Conservation (phyloP, 2,888 invertebrate genomes). For the Apeira syringaria region DNA sequence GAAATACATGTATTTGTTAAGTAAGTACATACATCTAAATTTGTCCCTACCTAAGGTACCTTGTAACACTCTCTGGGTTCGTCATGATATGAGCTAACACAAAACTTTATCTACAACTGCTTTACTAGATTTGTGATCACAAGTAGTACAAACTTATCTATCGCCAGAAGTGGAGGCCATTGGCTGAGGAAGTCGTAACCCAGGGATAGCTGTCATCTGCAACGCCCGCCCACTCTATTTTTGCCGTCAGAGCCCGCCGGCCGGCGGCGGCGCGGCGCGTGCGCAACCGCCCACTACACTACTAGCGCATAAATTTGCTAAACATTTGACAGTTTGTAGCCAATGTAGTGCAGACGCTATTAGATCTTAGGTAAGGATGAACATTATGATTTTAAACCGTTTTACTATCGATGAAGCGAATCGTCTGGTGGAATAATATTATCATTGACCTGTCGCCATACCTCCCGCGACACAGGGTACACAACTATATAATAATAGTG, state of each 20-base stretch:
- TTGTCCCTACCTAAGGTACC: too few species aligned
- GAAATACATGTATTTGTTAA: too few species aligned
- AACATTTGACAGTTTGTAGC: slow-evolving; percentile 57
- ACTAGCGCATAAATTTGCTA: slow-evolving; percentile 54
- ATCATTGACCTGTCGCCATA: not conserved
- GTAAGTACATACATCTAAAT: too few species aligned
- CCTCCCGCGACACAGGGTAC: too few species aligned
- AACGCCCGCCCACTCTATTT: slow-evolving; percentile 81
- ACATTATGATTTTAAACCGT: slow-evolving; percentile 12
- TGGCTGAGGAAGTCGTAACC: slow-evolving; percentile 83
- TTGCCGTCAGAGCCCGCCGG: slow-evolving; percentile 57
- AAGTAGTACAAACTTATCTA: slow-evolving; percentile 17
- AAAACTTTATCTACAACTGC: too few species aligned
- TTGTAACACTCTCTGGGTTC: too few species aligned
- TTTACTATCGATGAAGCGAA: slow-evolving; percentile 15
- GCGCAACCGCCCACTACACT: slow-evolving; percentile 53
- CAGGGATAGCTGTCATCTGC: slow-evolving; percentile 76
- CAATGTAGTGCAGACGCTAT: slow-evolving; percentile 37
- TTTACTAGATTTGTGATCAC: too few species aligned
- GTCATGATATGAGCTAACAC: too few species aligned
- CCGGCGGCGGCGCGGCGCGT: too few species aligned
- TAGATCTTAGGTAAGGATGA: slow-evolving; percentile 22
- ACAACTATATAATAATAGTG: too few species aligned
- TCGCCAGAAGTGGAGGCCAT: slow-evolving; percentile 54
- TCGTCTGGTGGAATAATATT: not conserved